Base-by-base conservation (phyloP, 2,888 invertebrate species). In the Drosophila suboccidentalis region DNA sequence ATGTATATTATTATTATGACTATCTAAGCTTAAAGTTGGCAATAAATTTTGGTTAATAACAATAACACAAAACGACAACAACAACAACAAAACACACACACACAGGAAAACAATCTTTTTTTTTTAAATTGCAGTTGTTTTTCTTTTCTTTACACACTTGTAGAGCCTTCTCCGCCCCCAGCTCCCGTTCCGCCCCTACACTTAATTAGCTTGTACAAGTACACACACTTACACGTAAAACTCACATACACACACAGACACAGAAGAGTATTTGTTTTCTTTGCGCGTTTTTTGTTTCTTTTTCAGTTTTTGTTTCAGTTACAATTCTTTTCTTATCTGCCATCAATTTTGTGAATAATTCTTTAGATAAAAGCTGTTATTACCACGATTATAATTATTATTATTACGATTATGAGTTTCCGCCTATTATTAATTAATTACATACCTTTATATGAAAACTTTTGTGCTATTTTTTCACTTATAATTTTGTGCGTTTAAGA, bases 401-500 rank as follows among this genome's bases (percentile, higher is more conserved):
- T 58, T 22, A 51, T 50, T 46, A 67, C 32, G 17, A 60, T 60
- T 69, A 63, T 62, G 38, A 73, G 55, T 70, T 59, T 54, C 49
- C 65, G 60, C 58, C 61, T 71, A 46, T 65, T 54, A 66, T 63
- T 64, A 46, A 29, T 64, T 47, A 47, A 59, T 60, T 68, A 77
- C 22, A 59, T 66, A 77, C 51, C 63, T 71, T 70, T 80, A 72
- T 70, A 53, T 29, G 39, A 47, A 60, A 47, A 65, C 50, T 55
- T 73, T 71, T 79, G 77, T 85, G 82, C 82, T 82, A 73, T 77
- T 69, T 59, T 80, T 62, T 78, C 67, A 36, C 36, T 81, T 89
- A 84, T 85, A 61, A 89, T 89, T 87, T 89, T 84, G 73, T 83
- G 82, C 85, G 84, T 87, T 84, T 82, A 75, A 83, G 80, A 84